Conservation (phyloP, 2,113 vertebrate genomes). For the Oenanthe oenanthe region DNA sequence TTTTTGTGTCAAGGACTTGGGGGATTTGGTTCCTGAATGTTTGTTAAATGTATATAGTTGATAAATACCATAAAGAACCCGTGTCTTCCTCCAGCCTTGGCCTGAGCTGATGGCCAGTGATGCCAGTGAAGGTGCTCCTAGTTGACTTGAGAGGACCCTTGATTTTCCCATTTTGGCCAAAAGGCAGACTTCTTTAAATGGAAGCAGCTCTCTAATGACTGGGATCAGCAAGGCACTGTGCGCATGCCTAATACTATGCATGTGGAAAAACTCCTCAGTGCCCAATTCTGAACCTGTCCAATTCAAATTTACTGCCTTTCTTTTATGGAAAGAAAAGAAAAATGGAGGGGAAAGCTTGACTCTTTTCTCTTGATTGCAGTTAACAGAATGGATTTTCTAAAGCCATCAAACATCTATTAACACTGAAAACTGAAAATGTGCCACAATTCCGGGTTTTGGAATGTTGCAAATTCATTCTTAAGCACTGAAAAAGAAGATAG, state of each 20-base stretch:
- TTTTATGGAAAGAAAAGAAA: constrained; percentile 4
- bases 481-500: not conserved
- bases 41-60: not conserved
- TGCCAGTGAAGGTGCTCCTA: not conserved
- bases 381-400: constrained; percentile 19
- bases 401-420: constrained; percentile 2
- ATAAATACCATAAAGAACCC: not conserved
- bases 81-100: not conserved
- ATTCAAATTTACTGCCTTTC: constrained; percentile 41
- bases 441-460: not conserved
- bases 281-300: not conserved
- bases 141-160: not conserved
- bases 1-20: not conserved
- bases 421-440: not conserved
- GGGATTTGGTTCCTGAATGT: not conserved
- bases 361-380: constrained; percentile 29
- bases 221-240: not conserved
- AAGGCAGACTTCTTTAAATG: not conserved
- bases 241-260: not conserved
- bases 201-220: not conserved
- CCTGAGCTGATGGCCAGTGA: not conserved
- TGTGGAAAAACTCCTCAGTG: not conserved
- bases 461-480: not conserved
- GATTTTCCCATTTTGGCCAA: not conserved
- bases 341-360: not conserved